phyloP scores from a whole-genome alignment of 2,797 vertebrate genomes.

The Cichlasoma orientale region DNA sequence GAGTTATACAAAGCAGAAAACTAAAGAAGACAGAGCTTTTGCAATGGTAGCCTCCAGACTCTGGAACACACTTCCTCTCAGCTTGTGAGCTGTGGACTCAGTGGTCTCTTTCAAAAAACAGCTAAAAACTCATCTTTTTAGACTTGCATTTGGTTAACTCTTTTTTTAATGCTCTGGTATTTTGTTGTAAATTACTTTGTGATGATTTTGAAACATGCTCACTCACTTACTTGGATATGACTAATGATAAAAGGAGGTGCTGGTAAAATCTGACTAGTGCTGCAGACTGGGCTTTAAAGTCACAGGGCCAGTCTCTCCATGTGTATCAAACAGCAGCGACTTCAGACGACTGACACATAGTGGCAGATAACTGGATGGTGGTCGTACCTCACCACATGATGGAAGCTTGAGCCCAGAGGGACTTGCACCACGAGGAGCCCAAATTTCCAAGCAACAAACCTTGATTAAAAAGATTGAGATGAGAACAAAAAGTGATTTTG shows the following conservation, averaged over 20 bases:
- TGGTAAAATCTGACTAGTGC: conserved; percentile 73
- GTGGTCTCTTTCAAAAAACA: too few relatives aligned
- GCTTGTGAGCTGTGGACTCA: too few relatives aligned
- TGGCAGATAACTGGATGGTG: conserved; percentile 66
- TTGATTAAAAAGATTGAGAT: neutral
- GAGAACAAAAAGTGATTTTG: neutral
- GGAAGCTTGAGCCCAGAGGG: conserved; percentile 76
- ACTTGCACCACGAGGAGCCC: conserved; percentile 44
- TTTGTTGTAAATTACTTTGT: too few relatives aligned
- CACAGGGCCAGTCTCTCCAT: conserved; percentile 91
- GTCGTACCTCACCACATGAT: conserved; percentile 37
- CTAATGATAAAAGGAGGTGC: conserved; percentile 83
- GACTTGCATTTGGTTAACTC: too few relatives aligned
- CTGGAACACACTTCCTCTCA: too few relatives aligned
- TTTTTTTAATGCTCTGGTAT: too few relatives aligned
- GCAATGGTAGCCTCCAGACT: too few relatives aligned
- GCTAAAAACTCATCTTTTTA: too few relatives aligned
- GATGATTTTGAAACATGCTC: conserved; percentile 36
- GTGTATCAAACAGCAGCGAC: conserved; percentile 85
- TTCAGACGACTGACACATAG: conserved; percentile 43
- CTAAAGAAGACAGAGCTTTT: too few relatives aligned
- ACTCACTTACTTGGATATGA: too few relatives aligned
- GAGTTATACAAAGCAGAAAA: too few relatives aligned
- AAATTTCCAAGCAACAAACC: conserved; percentile 73
- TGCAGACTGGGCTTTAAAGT: conserved; percentile 87